A percentile compares a stretch with the other conserved stretches of the same genome.
Evolutionary conservation across 2,888 invertebrate species (phyloP).

Genomic region (Sesia apiformis): DNA sequence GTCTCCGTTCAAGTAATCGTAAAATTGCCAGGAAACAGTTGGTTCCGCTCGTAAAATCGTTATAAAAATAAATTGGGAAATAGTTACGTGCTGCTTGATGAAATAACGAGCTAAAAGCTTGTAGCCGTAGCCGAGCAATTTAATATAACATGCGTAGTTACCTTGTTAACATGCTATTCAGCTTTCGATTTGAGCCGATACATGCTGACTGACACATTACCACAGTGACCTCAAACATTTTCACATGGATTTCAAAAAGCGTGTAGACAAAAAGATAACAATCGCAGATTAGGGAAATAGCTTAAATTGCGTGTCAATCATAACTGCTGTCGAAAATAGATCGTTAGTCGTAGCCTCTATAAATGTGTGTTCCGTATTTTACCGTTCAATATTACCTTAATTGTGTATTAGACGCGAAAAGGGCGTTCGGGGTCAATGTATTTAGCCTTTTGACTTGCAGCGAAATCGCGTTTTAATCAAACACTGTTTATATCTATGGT

Average conservation of each 20-base stretch:
- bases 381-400: slow-evolving; percentile 41
- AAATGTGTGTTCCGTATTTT: slow-evolving; percentile 11
- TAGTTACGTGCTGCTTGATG: slow-evolving; percentile 3
- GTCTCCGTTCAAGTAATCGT: slow-evolving; percentile 22
- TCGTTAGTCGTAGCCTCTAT: slow-evolving; percentile 17
- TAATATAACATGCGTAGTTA: slow-evolving; percentile 9
- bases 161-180: slow-evolving; percentile 27
- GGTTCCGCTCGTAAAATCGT: slow-evolving; percentile 34
- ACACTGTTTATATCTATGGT: too few relatives aligned
- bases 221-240: neutral
- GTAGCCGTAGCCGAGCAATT: slow-evolving; percentile 2
- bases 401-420: slow-evolving; percentile 32
- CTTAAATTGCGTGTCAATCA: slow-evolving; percentile 55
- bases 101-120: neutral
- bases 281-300: slow-evolving; percentile 41
- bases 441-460: slow-evolving; percentile 9
- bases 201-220: slow-evolving; percentile 6
- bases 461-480: too few relatives aligned
- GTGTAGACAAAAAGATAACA: slow-evolving; percentile 49
- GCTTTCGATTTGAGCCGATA: slow-evolving; percentile 19
- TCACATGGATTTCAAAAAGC: slow-evolving; percentile 22
- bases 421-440: slow-evolving; percentile 30
- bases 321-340: slow-evolving; percentile 29
- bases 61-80: slow-evolving; percentile 29
- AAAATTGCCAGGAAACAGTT: slow-evolving; percentile 25